These are phyloP conservation scores for Rhineura floridana DNA, from an alignment of 2,113 vertebrate species.

Conservation along the genomic window DNA sequence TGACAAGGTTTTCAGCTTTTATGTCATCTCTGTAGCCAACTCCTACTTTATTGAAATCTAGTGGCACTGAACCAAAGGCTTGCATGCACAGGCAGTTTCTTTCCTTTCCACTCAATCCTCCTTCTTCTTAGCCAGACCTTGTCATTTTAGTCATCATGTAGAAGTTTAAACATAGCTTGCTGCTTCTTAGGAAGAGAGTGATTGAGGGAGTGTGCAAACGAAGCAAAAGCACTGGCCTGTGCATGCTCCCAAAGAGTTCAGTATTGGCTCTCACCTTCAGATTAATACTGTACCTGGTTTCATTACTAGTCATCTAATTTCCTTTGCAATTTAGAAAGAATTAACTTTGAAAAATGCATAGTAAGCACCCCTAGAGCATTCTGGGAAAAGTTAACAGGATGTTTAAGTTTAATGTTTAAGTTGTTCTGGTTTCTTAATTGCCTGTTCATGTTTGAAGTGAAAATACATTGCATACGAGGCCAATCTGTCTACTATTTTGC, in stretches of 20 bases:
- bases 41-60: neutral
- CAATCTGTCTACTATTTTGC: neutral
- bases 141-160: neutral
- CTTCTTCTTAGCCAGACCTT: neutral
- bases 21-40: neutral
- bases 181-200: neutral
- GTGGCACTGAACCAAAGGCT: neutral
- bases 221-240: neutral
- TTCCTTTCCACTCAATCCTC: neutral
- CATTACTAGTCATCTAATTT: neutral
- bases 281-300: neutral
- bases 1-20: neutral
- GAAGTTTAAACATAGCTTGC: neutral
- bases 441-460: neutral
- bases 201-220: neutral
- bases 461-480: neutral
- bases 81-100: neutral
- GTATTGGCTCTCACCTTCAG: neutral
- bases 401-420: too few relatives aligned
- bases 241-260: neutral
- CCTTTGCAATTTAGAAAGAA: neutral
- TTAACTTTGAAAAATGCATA: conserved; percentile 8
- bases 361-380: conserved; percentile 5
- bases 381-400: neutral
- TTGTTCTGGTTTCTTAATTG: neutral